A percentile compares a stretch with the other conserved stretches of the same genome.
Evolutionary conservation across 2,797 vertebrate genomes (phyloP).

Genomic region (Alcedo quadribrachys): DNA sequence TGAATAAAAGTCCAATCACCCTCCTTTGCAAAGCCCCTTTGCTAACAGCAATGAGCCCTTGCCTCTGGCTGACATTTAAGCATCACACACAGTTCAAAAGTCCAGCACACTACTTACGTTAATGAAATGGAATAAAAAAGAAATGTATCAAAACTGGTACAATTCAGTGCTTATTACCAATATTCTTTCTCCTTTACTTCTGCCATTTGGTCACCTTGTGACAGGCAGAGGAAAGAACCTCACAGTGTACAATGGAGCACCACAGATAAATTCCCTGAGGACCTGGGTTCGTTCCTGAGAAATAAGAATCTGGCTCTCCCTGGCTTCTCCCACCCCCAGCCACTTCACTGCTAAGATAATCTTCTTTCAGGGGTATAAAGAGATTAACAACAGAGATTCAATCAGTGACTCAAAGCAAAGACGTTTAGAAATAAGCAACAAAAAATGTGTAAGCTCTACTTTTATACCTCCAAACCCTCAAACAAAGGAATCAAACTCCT

Average conservation of each 20-base stretch:
- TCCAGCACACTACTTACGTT: not conserved
- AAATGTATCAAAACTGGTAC: not conserved
- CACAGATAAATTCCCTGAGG: not conserved
- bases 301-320: not conserved
- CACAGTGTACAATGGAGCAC: not conserved
- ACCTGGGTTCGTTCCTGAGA: not conserved
- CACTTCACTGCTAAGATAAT: conserved; percentile 38
- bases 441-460: not conserved
- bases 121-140: not conserved
- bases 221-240: not conserved
- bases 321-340: not conserved
- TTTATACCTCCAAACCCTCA: not conserved
- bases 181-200: not conserved
- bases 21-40: not conserved
- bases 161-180: not conserved
- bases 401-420: conserved; percentile 31
- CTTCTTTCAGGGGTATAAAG: conserved; percentile 26
- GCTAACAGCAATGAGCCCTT: not conserved
- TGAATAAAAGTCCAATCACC: not conserved
- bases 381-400: conserved; percentile 51
- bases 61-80: not conserved
- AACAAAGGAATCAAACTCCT: not conserved
- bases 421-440: conserved; percentile 6
- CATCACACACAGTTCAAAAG: not conserved
- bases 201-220: not conserved